Evolutionary conservation across 1,140 invertebrate genomes (phyloP).

Genomic region (Drosophila fuyamai): DNA sequence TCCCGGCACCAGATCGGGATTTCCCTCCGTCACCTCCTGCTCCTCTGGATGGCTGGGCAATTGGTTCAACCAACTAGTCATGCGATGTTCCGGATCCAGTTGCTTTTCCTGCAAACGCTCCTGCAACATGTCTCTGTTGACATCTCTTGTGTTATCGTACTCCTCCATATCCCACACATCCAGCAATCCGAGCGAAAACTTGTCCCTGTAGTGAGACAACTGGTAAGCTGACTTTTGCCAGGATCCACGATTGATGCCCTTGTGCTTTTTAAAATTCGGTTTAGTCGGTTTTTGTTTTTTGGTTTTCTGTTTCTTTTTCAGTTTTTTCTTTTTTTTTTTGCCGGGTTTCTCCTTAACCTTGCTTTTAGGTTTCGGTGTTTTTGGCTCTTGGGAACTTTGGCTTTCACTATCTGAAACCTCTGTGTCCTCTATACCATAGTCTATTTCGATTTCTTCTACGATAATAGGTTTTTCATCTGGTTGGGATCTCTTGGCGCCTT

Average conservation of each 20-base stretch:
- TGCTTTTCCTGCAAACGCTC: constrained; percentile 35
- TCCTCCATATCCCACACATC: constrained; percentile 70
- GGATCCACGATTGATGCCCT: constrained; percentile 46
- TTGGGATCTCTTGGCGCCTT: not conserved
- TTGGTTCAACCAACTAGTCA: constrained; percentile 48
- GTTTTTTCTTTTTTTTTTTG: not conserved
- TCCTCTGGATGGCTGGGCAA: constrained; percentile 1
- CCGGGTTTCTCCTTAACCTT: constrained; percentile 1
- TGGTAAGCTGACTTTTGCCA: constrained; percentile 67
- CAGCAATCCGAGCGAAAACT: constrained; percentile 39
- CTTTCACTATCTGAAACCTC: constrained; percentile 8
- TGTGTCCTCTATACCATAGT: constrained; percentile 49
- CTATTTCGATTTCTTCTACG: constrained; percentile 50
- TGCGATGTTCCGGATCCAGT: constrained; percentile 13
- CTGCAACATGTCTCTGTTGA: constrained; percentile 57
- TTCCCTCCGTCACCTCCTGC: not conserved
- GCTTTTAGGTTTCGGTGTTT: not conserved
- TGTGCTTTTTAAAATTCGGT: constrained; percentile 9
- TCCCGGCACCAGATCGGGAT: constrained; percentile 46
- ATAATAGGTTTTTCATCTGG: constrained; percentile 42
- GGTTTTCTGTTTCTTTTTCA: not conserved
- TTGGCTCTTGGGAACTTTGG: not conserved
- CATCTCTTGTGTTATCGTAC: constrained; percentile 49
- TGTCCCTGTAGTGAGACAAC: constrained; percentile 39
- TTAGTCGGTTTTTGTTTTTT: not conserved